Evolutionary conservation across 2,113 vertebrate species (phyloP), one percentile per base, ranked within the genome.

Genomic region (Muntiacus reevesi): DNA sequence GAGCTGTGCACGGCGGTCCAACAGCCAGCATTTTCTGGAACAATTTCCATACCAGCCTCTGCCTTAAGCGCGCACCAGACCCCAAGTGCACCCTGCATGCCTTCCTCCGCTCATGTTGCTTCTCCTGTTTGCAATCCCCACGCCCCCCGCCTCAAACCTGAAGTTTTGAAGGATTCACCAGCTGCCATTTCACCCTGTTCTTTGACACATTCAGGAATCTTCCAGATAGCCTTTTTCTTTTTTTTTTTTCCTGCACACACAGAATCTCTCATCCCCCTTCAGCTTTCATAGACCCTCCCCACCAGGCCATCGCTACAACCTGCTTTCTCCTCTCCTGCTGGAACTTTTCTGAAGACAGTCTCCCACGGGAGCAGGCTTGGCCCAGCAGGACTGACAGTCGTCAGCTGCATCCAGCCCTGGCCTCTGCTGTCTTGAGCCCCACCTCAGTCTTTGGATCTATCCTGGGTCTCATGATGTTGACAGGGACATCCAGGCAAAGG

Each of bases 111-210:
- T 85, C 36, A 7, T 23, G 33, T 3, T 92, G 52, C 62, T 94
- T 62, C 91, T 76, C 60, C 14, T 30, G 2, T 55, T 82, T 87
- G 36, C 16, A 43, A 13, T 33, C 89, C 45, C 43, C 25, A 76
- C 0, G 0, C 27, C 17, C 16, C 30, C 25, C 1, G 1, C 40
- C 25, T 27, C 16, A 82, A 47, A 23, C n/a, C 28, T 8, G 50
- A 81, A 36, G 54, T 78, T 36, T 74, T 82, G 7, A 15, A 52
- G 67, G 25, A 36, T 62, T 52, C 25, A 47, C 21, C 43, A 8
- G 5, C n/a, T 90, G 74, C 23, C 43, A 4, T 19, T 36, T 74
- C 1, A 28, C 57, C 11, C 60, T 40, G 7, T 59, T 62, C 33
- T 10, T 52, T 50, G 23, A 23, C 82, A 52, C 14, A 6, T 30